Base-by-base conservation (phyloP, 2,797 vertebrate species). In the Chelon labrosus region DNA sequence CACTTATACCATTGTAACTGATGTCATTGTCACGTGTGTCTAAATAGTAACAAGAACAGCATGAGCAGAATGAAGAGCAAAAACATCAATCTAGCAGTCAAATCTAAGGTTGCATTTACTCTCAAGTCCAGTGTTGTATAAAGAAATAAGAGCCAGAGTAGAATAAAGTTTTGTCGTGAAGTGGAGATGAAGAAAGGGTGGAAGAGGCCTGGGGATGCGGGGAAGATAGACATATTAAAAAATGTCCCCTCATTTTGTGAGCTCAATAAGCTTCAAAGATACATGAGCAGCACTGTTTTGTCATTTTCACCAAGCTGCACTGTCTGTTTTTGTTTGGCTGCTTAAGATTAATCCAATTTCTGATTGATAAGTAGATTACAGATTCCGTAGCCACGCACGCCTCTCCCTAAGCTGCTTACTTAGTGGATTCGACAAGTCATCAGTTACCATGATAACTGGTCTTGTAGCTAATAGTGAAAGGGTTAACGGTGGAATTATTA, bases 281-380 rank as follows among this genome's bases (percentile, higher is more conserved):
- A 70, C 69, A 78, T n/a, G 46, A 73, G 53, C 42, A 61, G 39
- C 62, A 46, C 62, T 68, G 42, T 75, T 79, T 70, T 83, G 55
- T 81, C 67, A 55, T 77, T 75, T 70, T 54, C 68, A 62, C 35
- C 55, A 13, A 54, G 62, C 49, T 42, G 25, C 41, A 50, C 41
- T 37, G 20, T 86, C 57, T 65, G 49, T 73, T 79, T 84, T 85
- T 80, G 73, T 83, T 88, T 78, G 82, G 66, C 25, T 75, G 70
- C 56, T 77, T 62, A 46, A 82, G 72, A 87, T 87, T 77, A 87
- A 89, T 89, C 69, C 68, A 85, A 82, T 85, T 88, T 86, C 49
- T 88, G 82, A 89, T 91, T 86, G 80, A 75, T 88, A 89, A 91
- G 62, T 85, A 81, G 87, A 90, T 90, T 89, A 81, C 59, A 73